Evolutionary conservation across 2,113 vertebrate genomes (phyloP).

Genomic region (Lonchura striata): DNA sequence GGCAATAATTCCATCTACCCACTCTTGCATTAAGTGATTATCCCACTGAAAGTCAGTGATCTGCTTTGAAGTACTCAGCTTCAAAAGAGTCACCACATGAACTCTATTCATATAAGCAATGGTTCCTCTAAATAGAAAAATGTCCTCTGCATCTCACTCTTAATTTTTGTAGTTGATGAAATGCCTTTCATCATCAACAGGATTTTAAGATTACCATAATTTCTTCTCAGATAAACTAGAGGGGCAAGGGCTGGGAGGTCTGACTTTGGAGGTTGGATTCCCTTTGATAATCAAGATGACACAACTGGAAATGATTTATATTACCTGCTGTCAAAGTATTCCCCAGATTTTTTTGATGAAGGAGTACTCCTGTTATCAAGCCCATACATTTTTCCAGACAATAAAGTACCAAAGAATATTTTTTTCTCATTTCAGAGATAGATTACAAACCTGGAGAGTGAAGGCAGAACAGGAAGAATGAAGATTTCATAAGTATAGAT

Average conservation of each 20-base stretch:
- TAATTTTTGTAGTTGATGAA: constrained; percentile 67
- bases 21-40: constrained; percentile 70
- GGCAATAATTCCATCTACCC: constrained; percentile 66
- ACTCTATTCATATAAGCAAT: constrained; percentile 64
- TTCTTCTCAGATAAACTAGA: constrained; percentile 53
- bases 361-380: not conserved
- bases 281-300: constrained; percentile 47
- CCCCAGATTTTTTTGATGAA: not conserved
- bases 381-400: constrained; percentile 8
- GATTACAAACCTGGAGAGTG: not conserved
- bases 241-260: constrained; percentile 38
- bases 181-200: constrained; percentile 68
- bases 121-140: constrained; percentile 63
- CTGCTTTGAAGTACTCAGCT: constrained; percentile 71
- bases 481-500: not conserved
- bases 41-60: constrained; percentile 66
- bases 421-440: not conserved
- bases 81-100: constrained; percentile 67
- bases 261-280: constrained; percentile 22
- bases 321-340: constrained; percentile 43
- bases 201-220: constrained; percentile 73
- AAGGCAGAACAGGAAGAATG: not conserved
- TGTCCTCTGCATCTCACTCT: constrained; percentile 56
- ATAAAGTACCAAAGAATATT: constrained; percentile 23
- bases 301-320: constrained; percentile 49